Percentiles rank a stretch among this genome's conserved stretches.
phyloP scores from a whole-genome alignment of 2,888 invertebrate species.

The Ornithoptera priamus region DNA sequence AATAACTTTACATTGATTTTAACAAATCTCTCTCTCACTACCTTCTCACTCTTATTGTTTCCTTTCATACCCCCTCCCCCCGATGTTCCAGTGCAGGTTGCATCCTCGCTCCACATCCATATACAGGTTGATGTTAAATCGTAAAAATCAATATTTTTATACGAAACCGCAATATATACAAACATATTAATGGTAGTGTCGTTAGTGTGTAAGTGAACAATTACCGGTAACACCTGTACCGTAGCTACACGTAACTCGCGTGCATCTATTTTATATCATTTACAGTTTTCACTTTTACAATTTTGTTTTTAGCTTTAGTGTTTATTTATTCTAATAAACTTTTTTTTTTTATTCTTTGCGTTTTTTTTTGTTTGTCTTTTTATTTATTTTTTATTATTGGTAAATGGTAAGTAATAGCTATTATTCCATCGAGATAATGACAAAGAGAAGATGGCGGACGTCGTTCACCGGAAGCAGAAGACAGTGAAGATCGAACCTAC shows the following conservation, averaged over 20 bases:
- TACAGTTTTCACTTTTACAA: conserved; percentile 38
- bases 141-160: conserved; percentile 23
- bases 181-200: neutral
- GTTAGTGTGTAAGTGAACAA: neutral
- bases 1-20: no score
- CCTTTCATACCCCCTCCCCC: no score
- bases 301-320: conserved; percentile 44
- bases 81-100: no score
- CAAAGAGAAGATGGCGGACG: no score
- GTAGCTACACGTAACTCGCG: neutral
- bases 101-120: neutral
- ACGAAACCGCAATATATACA: conserved; percentile 13
- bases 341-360: conserved; percentile 46
- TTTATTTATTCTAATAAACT: conserved; percentile 59
- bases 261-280: conserved; percentile 34
- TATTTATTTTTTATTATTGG: no score
- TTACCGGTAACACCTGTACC: neutral
- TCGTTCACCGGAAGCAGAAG: no score
- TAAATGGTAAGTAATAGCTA: no score
- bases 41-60: no score
- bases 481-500: no score
- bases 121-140: conserved; percentile 18
- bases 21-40: no score
- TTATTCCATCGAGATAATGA: no score
- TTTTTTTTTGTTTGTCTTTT: conserved; percentile 26